Conservation (phyloP, 2,113 vertebrate species). For the Prionailurus bengalensis region DNA sequence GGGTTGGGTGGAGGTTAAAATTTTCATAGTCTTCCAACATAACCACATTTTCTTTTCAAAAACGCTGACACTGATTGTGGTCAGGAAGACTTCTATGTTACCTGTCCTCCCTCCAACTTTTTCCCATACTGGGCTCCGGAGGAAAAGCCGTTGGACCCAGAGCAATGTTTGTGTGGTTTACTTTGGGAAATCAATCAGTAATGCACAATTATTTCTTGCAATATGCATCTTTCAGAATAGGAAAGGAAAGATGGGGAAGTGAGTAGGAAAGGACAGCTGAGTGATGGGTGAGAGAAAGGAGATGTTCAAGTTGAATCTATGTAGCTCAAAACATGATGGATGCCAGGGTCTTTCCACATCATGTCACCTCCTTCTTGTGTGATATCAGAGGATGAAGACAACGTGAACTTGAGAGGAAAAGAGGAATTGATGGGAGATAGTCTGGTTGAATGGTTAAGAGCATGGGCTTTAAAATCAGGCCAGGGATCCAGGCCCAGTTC, state of each 20-base stretch:
- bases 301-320: background rate
- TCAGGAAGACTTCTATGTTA: conserved; percentile 40
- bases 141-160: background rate
- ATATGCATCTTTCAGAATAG: background rate
- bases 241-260: background rate
- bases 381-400: background rate
- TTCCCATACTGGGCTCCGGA: background rate
- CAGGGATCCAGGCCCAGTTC: background rate
- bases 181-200: conserved; percentile 23
- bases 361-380: background rate
- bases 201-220: background rate
- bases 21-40: conserved; percentile 34
- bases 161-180: background rate
- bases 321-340: background rate
- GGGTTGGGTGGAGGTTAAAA: background rate
- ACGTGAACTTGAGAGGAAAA: conserved; percentile 7
- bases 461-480: background rate
- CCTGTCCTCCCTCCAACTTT: background rate
- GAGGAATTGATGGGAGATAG: background rate
- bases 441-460: conserved; percentile 7
- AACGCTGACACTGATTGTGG: background rate
- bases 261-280: background rate
- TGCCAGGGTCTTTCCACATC: background rate
- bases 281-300: background rate
- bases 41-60: conserved; percentile 2